phyloP scores from a whole-genome alignment of 2,797 vertebrate species.

The Crocodylus rhombifer region DNA sequence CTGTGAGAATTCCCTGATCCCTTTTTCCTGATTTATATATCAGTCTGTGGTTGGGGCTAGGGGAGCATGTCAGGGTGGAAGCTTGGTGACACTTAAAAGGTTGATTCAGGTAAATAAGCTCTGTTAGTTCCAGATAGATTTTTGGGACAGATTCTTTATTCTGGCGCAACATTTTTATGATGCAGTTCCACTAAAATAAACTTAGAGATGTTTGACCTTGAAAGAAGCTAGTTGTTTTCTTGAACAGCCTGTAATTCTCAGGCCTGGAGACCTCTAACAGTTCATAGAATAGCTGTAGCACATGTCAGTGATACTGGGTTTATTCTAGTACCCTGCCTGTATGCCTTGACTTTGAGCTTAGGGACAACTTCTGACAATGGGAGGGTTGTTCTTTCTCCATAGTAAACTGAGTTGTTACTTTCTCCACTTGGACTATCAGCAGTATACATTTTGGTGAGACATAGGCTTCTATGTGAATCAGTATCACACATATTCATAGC shows the following conservation, averaged over 20 bases:
- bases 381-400: neutral
- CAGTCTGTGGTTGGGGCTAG: neutral
- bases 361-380: neutral
- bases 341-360: neutral
- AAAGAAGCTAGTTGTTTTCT: neutral
- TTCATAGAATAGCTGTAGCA: neutral
- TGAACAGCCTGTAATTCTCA: neutral
- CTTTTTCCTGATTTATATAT: neutral
- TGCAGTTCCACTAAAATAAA: neutral
- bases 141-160: neutral
- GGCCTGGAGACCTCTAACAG: neutral
- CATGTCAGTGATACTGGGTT: neutral
- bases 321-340: neutral
- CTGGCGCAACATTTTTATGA: neutral
- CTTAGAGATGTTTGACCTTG: neutral
- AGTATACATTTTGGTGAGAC: neutral
- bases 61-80: neutral
- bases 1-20: conserved; percentile 5
- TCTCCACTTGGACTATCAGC: neutral
- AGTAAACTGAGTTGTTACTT: neutral
- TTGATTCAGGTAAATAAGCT: neutral
- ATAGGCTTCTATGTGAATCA: neutral
- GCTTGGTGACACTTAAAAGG: neutral
- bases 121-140: neutral
- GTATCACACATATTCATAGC: neutral